Evolutionary conservation across 2,113 vertebrate genomes (phyloP), one percentile per base, ranked within the genome.

Genomic region (Sakesphorus luctuosus): DNA sequence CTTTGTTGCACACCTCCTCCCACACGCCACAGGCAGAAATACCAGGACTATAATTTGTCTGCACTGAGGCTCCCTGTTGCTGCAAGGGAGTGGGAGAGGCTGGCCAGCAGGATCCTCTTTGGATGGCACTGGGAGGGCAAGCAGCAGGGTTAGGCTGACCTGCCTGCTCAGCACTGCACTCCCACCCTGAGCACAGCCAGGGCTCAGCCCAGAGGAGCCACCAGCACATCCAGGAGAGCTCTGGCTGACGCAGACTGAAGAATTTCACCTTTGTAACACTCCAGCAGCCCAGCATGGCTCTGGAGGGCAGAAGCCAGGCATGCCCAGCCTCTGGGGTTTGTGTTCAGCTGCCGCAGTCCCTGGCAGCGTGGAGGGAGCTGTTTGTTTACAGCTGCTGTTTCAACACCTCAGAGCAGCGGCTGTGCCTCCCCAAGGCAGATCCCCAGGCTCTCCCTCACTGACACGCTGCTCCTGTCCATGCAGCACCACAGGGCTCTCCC

Each of bases 121-220:
- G 35, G 21, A 23, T 1, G n/a, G 59, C 6, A 7, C 0, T 13
- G 67, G 35, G n/a, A 56, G 17, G 67, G 35, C 62, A 40, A 8
- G 31, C 21, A 56, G n/a, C 43, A 0, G 1, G 56, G 47, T 43
- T 5, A 23, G 36, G 31, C 62, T 15, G 52, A 25, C 36, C 65
- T 47, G 20, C 4, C 23, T 3, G 58, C 47, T 38, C 38, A 47
- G 47, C 31, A 6, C 33, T 2, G 23, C 18, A 19, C 6, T 49
- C 11, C 33, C 36, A 3, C 26, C 49, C 40, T 5, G 4, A 8
- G 46, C 6, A 35, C 0, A 0, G 15, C 40, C 25, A 25, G 72
- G 29, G 44, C 38, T 20, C 8, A 67, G 66, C 46, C 29, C 56
- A 65, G 53, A 40, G 10, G 12, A 49, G 47, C 25, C 49, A 58